Evolutionary conservation across 2,888 invertebrate species (phyloP).

Genomic region (Cephus pygmeus): DNA sequence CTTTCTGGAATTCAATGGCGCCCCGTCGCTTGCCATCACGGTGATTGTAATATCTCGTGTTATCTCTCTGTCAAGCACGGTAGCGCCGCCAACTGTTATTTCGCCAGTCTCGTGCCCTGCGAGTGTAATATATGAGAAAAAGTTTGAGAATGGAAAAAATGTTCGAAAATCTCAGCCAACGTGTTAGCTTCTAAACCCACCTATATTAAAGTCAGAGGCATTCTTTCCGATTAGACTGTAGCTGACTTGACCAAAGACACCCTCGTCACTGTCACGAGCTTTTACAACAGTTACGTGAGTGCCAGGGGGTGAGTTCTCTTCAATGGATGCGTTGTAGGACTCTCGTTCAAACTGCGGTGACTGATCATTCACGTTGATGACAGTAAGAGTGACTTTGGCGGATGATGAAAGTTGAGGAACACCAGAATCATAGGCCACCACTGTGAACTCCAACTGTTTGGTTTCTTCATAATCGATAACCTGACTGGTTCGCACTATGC

Average conservation of each 20-base stretch:
- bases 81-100: slow-evolving; percentile 79
- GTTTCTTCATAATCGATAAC: slow-evolving; percentile 87
- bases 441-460: slow-evolving; percentile 81
- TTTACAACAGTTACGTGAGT: slow-evolving; percentile 79
- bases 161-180: neutral
- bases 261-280: slow-evolving; percentile 83
- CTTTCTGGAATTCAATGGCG: slow-evolving; percentile 75
- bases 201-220: slow-evolving; percentile 79
- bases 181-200: slow-evolving; percentile 46
- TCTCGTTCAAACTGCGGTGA: slow-evolving; percentile 80
- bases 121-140: neutral
- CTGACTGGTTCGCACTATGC: slow-evolving; percentile 80
- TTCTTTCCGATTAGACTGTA: slow-evolving; percentile 83
- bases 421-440: slow-evolving; percentile 87
- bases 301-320: slow-evolving; percentile 81
- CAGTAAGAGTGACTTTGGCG: slow-evolving; percentile 80
- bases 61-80: slow-evolving; percentile 82
- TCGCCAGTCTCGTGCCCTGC: slow-evolving; percentile 74
- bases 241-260: slow-evolving; percentile 79
- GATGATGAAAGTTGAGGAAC: slow-evolving; percentile 84
- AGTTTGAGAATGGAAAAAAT: neutral
- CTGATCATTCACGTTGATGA: slow-evolving; percentile 89
- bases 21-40: slow-evolving; percentile 85
- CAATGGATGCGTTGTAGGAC: slow-evolving; percentile 77
- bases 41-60: slow-evolving; percentile 78